A percentile compares a stretch with the other conserved stretches of the same genome.
Conservation (phyloP, 2,888 invertebrate genomes). For the Philonicus albiceps region DNA sequence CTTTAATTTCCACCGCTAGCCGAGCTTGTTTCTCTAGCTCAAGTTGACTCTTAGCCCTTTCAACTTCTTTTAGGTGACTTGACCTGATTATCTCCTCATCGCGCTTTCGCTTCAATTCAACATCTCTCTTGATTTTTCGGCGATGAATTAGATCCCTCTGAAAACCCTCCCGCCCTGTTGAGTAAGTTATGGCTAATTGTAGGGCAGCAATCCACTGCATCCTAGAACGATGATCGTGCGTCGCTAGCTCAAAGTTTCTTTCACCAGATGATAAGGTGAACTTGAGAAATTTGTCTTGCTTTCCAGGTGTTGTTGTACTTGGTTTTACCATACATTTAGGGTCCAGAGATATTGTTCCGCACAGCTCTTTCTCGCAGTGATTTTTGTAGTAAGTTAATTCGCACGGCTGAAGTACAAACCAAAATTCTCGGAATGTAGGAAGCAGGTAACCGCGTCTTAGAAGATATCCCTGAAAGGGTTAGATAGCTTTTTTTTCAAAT, state of each 20-base stretch:
- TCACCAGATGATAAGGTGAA: constrained; percentile 76
- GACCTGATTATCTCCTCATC: constrained; percentile 68
- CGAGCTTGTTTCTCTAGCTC: constrained; percentile 71
- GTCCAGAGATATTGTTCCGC: constrained; percentile 73
- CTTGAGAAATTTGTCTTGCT: constrained; percentile 65
- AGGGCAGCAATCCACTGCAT: constrained; percentile 81
- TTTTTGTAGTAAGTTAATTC: constrained; percentile 78
- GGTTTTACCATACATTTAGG: constrained; percentile 73
- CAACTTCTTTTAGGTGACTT: constrained; percentile 69
- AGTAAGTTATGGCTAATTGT: constrained; percentile 75
- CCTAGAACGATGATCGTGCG: constrained; percentile 77
- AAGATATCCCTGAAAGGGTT: constrained; percentile 70
- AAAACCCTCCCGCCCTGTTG: constrained; percentile 74
- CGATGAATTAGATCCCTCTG: constrained; percentile 70
- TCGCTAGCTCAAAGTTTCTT: constrained; percentile 76
- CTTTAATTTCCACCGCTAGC: constrained; percentile 66
- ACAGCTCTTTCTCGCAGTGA: constrained; percentile 73
- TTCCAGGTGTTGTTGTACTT: constrained; percentile 63
- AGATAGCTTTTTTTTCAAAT: not conserved
- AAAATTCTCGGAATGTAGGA: constrained; percentile 80
- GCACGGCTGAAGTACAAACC: constrained; percentile 80
- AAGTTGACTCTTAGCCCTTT: constrained; percentile 68
- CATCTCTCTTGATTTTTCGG: constrained; percentile 61
- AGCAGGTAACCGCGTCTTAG: constrained; percentile 78
- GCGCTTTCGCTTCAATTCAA: constrained; percentile 63